Conservation (phyloP, 2,113 vertebrate species). For the Sinocyclocheilus rhinocerous region DNA sequence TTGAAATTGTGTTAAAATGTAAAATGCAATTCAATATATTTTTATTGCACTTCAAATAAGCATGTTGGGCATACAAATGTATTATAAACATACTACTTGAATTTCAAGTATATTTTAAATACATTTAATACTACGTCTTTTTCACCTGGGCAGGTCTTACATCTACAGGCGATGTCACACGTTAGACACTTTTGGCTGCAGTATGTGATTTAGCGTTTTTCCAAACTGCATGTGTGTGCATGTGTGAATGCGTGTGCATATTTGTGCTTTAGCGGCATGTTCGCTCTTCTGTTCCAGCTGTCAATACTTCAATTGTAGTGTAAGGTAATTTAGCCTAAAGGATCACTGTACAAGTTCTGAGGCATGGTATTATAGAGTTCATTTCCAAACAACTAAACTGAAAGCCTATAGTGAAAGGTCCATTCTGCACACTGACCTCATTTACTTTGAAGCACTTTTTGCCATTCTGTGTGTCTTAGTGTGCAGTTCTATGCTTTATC, state of each 20-base stretch:
- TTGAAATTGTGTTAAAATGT: no score
- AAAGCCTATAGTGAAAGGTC: not conserved
- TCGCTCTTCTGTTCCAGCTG: constrained; percentile 33
- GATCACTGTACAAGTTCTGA: constrained; percentile 37
- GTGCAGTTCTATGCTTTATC: not conserved
- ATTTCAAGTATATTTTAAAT: no score
- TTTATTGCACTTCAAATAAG: no score
- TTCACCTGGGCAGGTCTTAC: no score
- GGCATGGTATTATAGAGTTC: not conserved
- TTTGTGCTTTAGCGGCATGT: not conserved
- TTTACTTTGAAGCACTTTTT: not conserved
- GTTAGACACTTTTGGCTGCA: not conserved
- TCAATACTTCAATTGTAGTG: not conserved
- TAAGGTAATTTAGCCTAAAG: constrained; percentile 6
- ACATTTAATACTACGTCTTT: no score
- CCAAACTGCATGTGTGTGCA: constrained; percentile 12
- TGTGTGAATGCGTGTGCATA: not conserved
- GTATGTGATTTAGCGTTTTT: not conserved
- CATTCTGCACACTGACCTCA: not conserved
- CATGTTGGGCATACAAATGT: no score
- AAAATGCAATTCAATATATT: no score
- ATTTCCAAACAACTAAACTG: not conserved
- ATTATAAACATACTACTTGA: no score
- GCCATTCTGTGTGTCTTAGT: not conserved
- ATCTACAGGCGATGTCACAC: not conserved